phyloP scores from a whole-genome alignment of 2,888 invertebrate genomes.

The Mechanitis messenoides region DNA sequence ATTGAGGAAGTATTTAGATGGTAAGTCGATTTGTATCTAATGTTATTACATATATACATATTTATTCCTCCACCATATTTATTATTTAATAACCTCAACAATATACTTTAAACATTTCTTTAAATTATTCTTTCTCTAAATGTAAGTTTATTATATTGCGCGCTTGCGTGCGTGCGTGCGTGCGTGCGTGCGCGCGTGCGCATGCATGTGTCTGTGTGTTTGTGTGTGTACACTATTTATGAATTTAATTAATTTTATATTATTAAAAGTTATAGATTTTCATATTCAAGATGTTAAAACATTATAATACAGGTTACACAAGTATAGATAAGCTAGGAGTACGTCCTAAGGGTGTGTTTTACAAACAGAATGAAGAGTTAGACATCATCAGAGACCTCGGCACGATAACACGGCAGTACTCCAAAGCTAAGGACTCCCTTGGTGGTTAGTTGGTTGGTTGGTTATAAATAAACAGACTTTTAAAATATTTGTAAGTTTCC shows the following conservation, averaged over 20 bases:
- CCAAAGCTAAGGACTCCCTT: slow-evolving; percentile 36
- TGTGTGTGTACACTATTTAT: too few species aligned
- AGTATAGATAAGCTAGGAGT: slow-evolving; percentile 39
- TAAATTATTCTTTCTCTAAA: too few species aligned
- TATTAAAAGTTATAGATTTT: too few species aligned
- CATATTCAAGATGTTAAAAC: not conserved
- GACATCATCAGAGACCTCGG: slow-evolving; percentile 47
- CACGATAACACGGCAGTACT: slow-evolving; percentile 38
- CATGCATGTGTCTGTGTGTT: too few species aligned
- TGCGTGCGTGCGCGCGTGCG: too few species aligned
- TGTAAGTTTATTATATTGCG: too few species aligned
- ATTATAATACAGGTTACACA: slow-evolving; percentile 33
- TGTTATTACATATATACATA: not conserved
- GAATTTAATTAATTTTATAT: too few species aligned
- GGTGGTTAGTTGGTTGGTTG: slow-evolving; percentile 36
- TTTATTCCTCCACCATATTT: not conserved
- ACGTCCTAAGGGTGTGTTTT: slow-evolving; percentile 52
- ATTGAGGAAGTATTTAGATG: slow-evolving; percentile 54
- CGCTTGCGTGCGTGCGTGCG: too few species aligned
- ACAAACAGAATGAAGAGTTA: slow-evolving; percentile 48
- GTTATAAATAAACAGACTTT: not conserved
- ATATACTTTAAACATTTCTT: too few species aligned
- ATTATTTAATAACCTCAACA: not conserved
- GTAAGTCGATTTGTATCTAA: slow-evolving; percentile 33
- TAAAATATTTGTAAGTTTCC: too few species aligned